These are phyloP conservation scores for Thaumatotibia leucotreta DNA, from an alignment of 1,140 invertebrate genomes.

Conservation along the genomic window DNA sequence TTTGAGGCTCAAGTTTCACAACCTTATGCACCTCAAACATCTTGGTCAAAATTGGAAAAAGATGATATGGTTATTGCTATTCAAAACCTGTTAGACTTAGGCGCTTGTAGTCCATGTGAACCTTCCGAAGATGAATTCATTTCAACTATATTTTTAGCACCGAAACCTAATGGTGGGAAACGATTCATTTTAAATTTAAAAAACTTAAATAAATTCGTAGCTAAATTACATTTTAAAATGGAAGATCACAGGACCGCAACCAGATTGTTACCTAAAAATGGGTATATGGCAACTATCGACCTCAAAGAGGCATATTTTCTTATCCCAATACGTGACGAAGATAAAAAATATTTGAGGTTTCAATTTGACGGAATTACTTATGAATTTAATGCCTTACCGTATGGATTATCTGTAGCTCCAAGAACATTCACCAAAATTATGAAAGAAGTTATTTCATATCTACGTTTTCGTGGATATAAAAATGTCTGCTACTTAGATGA, in stretches of 20 bases:
- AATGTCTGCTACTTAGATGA: neutral
- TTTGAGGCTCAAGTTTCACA: neutral
- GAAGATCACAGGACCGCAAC: neutral
- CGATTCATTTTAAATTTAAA: slow-evolving; percentile 14
- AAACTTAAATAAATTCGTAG: slow-evolving; percentile 1
- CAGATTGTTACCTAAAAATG: neutral
- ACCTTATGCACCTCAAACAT: neutral
- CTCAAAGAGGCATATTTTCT: too few relatives aligned
- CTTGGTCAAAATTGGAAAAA: neutral
- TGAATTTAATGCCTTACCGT: neutral
- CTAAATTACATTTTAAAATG: too few relatives aligned
- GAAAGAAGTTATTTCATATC: too few relatives aligned
- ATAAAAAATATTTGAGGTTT: slow-evolving; percentile 1
- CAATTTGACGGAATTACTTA: neutral
- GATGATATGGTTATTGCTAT: neutral
- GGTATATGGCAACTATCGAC: slow-evolving; percentile 1
- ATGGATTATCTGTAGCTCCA: slow-evolving; percentile 4
- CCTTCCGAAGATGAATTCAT: neutral
- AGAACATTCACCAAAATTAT: neutral
- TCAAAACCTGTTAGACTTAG: neutral
- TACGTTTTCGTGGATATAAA: neutral
- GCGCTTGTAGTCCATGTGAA: neutral
- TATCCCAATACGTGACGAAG: neutral
- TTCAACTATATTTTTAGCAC: neutral
- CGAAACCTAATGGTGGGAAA: slow-evolving; percentile 5